Evolutionary conservation across 1,140 invertebrate genomes (phyloP).

Genomic region (Drosophila tani): DNA sequence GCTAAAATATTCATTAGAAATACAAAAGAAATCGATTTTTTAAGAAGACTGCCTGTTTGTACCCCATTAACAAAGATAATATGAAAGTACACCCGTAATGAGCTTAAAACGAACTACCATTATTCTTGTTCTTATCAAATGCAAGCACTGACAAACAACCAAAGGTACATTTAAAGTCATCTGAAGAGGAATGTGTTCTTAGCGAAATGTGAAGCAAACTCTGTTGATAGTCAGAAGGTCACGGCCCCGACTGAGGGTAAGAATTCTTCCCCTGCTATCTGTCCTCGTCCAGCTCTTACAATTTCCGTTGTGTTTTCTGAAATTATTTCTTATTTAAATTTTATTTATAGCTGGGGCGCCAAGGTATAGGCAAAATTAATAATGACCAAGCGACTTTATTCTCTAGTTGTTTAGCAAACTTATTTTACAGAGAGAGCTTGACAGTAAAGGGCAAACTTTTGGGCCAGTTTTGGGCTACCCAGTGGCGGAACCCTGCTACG

Average conservation of each 20-base stretch:
- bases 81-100: constrained; percentile 12
- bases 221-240: constrained; percentile 47
- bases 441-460: not conserved
- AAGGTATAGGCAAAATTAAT: constrained; percentile 56
- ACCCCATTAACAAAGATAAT: not conserved
- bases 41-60: not conserved
- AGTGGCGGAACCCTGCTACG: too few relatives aligned
- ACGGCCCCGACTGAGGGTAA: constrained; percentile 4
- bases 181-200: constrained; percentile 35
- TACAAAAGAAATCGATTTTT: constrained; percentile 15
- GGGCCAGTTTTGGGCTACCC: too few relatives aligned
- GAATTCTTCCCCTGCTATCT: constrained; percentile 44
- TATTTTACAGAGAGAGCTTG: not conserved
- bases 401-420: not conserved
- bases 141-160: constrained; percentile 27
- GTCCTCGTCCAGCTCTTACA: constrained; percentile 34
- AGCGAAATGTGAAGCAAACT: constrained; percentile 40
- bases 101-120: constrained; percentile 22
- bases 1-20: constrained; percentile 9
- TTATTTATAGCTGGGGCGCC: constrained; percentile 1
- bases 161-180: constrained; percentile 23
- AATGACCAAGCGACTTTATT: too few relatives aligned
- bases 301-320: constrained; percentile 14
- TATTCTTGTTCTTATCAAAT: constrained; percentile 39
- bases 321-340: not conserved